Percentiles rank a stretch among this genome's conserved stretches.
phyloP scores from a whole-genome alignment of 2,888 invertebrate species.

The Dicyrtomina minuta region DNA sequence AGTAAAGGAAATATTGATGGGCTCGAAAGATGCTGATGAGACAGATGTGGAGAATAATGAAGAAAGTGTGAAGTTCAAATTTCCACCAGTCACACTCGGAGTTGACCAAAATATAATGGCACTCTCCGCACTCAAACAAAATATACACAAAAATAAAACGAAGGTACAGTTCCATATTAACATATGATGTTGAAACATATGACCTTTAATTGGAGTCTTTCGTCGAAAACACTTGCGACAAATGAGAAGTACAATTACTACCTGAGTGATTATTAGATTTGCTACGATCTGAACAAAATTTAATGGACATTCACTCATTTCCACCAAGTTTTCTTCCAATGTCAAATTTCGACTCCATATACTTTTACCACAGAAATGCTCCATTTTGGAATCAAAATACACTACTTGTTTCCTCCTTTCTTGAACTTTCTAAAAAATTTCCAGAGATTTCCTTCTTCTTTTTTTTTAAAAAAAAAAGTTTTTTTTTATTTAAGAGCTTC shows the following conservation, averaged over 20 bases:
- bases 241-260: slow-evolving; percentile 33
- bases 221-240: slow-evolving; percentile 36
- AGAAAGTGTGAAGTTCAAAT: neutral
- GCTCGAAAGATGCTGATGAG: neutral
- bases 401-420: no score
- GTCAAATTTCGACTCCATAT: slow-evolving; percentile 4
- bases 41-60: neutral
- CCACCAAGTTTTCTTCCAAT: neutral
- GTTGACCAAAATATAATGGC: slow-evolving; percentile 10
- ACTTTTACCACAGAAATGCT: slow-evolving; percentile 16
- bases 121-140: slow-evolving; percentile 23
- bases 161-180: slow-evolving; percentile 39
- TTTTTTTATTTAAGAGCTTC: no score
- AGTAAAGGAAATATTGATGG: neutral
- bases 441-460: neutral
- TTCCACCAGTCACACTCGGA: neutral
- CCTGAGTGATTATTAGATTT: slow-evolving; percentile 32
- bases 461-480: no score
- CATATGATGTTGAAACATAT: slow-evolving; percentile 42
- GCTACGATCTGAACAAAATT: slow-evolving; percentile 33
- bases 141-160: slow-evolving; percentile 12
- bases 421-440: neutral
- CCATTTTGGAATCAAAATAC: slow-evolving; percentile 6
- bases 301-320: slow-evolving; percentile 29
- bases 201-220: slow-evolving; percentile 21